These are phyloP conservation scores for Homarus gammarus DNA, from an alignment of 2,888 invertebrate species.

Conservation along the genomic window DNA sequence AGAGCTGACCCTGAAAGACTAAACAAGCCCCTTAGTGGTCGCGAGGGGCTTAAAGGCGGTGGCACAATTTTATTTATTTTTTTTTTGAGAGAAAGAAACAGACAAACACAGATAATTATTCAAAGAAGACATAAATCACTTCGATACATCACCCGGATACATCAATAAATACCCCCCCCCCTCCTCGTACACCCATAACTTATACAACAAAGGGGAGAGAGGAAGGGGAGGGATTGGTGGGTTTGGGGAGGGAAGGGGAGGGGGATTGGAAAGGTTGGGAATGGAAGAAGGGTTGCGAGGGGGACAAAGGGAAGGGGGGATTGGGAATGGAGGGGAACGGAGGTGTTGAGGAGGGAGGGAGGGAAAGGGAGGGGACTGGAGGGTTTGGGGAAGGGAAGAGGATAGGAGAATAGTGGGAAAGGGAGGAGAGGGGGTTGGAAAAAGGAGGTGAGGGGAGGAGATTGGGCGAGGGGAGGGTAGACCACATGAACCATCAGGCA, in stretches of 20 bases:
- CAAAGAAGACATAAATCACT: no score
- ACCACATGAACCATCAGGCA: neutral
- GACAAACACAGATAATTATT: no score
- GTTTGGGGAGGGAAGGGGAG: neutral
- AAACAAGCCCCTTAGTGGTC: no score
- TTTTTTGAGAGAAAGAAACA: no score
- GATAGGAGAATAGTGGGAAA: neutral
- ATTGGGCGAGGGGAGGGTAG: no score
- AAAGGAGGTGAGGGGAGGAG: neutral
- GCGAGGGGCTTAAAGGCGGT: no score
- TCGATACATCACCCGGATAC: no score
- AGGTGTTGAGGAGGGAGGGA: neutral
- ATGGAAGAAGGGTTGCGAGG: no score
- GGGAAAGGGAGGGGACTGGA: neutral
- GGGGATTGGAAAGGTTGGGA: neutral
- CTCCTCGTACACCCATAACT: no score
- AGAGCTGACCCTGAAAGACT: no score
- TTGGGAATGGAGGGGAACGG: neutral
- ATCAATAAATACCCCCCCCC: no score
- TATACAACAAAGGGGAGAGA: neutral
- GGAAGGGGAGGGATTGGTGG: neutral
- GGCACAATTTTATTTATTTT: no score
- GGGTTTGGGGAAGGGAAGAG: neutral
- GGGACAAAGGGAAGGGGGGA: neutral
- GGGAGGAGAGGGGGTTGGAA: neutral